Evolutionary conservation across 2,888 invertebrate species (phyloP), one percentile per base, ranked within the genome.

Genomic region (Tineola bisselliella): DNA sequence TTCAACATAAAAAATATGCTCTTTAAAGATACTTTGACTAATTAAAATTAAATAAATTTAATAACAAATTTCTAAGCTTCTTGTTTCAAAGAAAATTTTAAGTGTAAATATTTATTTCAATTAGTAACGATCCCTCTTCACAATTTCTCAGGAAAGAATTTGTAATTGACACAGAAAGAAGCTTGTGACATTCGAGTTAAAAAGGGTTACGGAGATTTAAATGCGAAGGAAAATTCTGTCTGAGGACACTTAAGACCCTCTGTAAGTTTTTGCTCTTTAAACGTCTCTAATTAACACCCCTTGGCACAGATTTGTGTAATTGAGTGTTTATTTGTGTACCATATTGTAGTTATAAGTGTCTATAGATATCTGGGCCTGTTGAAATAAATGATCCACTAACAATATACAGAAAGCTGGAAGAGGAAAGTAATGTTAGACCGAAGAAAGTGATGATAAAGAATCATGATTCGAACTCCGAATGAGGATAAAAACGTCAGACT

Each of bases 51-150:
- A 48, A 48, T 13, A 48, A 17, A 48, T 48, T 48, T 5, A 5
- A 15, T 48, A 15, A 48, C 15, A 13, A 2, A 48, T 48, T 48
- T 48, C 48, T n/a, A 48, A 48, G 48, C 48, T 48, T 48, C 15
- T 48, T 17, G 5, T 54, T 54, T 54, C 54, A 54, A 54, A 54
- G 54, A 25, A 25, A 54, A 8, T 54, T 25, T 18, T 25, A 54
- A 54, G 54, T 70, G 71, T 78, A 79, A 83, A 84, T 84, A 84
- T 84, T 84, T 83, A 83, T 81, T 79, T 80, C 81, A 83, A 81
- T 83, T 81, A 82, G 71, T 67, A 68, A 67, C 64, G 69, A 72
- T 74, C 69, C 66, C 68, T 61, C 61, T 62, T 63, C 62, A 65
- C 54, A 66, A 54, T 25, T 54, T 54, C 4, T 25, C 13, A 33